Evolutionary conservation across 1,140 invertebrate species (phyloP).

Genomic region (Manduca sexta): DNA sequence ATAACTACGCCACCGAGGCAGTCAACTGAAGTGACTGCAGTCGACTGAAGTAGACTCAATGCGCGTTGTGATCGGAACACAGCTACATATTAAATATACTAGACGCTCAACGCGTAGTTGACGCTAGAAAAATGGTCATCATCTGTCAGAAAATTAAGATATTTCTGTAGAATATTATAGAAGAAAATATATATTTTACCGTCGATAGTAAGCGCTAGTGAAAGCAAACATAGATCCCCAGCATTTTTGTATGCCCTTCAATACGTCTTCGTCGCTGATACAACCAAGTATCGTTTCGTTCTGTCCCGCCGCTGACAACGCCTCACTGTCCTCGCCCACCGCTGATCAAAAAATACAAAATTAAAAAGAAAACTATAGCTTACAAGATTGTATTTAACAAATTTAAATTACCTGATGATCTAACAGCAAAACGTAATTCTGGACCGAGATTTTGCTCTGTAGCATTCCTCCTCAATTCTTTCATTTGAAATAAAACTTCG

Average conservation of each 20-base stretch:
- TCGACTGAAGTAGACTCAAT: too few species aligned
- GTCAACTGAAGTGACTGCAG: too few species aligned
- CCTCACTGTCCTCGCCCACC: constrained; percentile 84
- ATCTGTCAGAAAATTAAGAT: too few species aligned
- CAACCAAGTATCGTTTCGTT: constrained; percentile 85
- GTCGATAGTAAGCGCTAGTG: constrained; percentile 83
- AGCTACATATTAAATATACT: too few species aligned
- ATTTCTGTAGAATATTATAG: too few species aligned
- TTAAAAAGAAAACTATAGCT: too few species aligned
- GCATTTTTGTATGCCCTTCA: constrained; percentile 78
- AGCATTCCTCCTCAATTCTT: constrained; percentile 33
- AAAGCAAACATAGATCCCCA: constrained; percentile 87
- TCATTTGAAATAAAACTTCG: constrained; percentile 39
- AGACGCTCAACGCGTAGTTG: too few species aligned
- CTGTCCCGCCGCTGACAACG: constrained; percentile 88
- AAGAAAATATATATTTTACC: too few species aligned
- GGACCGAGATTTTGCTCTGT: constrained; percentile 29
- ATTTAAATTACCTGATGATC: constrained; percentile 62
- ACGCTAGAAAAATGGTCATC: too few species aligned
- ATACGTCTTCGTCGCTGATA: constrained; percentile 68
- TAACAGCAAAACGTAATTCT: constrained; percentile 65
- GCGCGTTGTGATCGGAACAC: too few species aligned
- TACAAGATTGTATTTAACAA: not conserved
- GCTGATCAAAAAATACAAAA: constrained; percentile 56
- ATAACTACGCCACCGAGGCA: too few species aligned